Evolutionary conservation across 2,797 vertebrate species (phyloP).

Genomic region (Parauchenoglanis ngamensis): DNA sequence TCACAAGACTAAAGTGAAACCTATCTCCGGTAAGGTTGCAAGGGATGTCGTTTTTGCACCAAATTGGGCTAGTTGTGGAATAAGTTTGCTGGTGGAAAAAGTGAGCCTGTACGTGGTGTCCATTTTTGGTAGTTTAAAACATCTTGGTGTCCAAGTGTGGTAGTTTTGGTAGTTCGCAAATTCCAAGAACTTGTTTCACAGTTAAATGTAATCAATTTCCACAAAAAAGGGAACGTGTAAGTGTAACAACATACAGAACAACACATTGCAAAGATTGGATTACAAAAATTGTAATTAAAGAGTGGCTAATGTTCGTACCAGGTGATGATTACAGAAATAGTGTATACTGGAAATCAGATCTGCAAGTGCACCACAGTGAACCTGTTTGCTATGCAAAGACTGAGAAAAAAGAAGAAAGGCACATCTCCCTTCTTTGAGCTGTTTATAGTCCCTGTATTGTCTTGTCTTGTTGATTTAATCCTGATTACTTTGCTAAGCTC

Average conservation of each 20-base stretch:
- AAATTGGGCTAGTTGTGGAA: not conserved
- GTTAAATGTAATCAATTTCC: not conserved
- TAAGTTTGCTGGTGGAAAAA: not conserved
- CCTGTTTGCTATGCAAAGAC: not conserved
- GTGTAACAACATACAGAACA: not conserved
- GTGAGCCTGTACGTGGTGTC: not conserved
- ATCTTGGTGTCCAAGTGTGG: too few relatives aligned
- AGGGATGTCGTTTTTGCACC: not conserved
- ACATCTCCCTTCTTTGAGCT: not conserved
- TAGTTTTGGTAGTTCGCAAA: too few relatives aligned
- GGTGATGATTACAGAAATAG: not conserved
- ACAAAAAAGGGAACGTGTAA: not conserved
- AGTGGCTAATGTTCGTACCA: not conserved
- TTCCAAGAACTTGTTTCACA: too few relatives aligned
- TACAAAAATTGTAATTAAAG: not conserved
- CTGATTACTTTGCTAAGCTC: constrained; percentile 22
- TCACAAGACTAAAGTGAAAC: not conserved
- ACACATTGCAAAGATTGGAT: not conserved
- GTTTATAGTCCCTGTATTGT: not conserved
- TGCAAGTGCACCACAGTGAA: not conserved
- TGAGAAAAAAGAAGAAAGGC: not conserved
- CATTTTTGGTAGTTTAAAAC: not conserved
- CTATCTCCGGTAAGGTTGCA: not conserved
- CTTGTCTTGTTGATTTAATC: constrained; percentile 13
- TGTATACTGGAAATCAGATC: not conserved